These are phyloP conservation scores for Butorides virescens DNA, from an alignment of 2,113 vertebrate species.

Conservation along the genomic window DNA sequence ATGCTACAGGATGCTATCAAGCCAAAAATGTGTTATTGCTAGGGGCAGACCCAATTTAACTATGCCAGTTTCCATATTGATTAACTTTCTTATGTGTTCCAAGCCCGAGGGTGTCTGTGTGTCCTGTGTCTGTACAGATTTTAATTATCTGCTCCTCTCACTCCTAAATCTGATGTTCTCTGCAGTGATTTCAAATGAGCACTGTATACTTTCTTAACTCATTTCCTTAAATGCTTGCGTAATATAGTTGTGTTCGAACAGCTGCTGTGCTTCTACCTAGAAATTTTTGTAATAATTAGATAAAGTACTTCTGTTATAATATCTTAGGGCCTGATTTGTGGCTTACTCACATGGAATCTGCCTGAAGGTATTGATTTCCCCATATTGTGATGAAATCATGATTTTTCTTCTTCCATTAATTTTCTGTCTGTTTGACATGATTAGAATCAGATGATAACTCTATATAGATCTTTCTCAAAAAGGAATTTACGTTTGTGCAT, in stretches of 20 bases:
- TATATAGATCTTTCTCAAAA: not conserved
- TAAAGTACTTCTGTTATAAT: not conserved
- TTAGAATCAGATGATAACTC: not conserved
- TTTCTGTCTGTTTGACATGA: not conserved
- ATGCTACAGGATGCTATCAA: not conserved
- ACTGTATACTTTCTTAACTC: not conserved
- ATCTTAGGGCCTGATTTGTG: not conserved
- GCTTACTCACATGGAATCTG: not conserved
- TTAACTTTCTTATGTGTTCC: not conserved
- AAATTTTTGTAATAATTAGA: not conserved
- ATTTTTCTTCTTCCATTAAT: not conserved
- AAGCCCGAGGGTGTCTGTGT: not conserved
- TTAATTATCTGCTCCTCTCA: not conserved
- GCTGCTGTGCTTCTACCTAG: not conserved
- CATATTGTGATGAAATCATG: not conserved
- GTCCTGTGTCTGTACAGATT: not conserved
- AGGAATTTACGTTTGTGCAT: not conserved
- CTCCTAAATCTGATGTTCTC: not conserved
- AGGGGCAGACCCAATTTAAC: not conserved
- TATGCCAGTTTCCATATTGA: not conserved
- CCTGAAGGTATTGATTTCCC: not conserved
- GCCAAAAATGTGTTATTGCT: not conserved
- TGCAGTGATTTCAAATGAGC: not conserved
- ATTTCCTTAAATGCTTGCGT: not conserved
- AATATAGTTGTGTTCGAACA: not conserved